Base-by-base conservation (phyloP, 2,797 vertebrate genomes). In the Lutjanus argentimaculatus region DNA sequence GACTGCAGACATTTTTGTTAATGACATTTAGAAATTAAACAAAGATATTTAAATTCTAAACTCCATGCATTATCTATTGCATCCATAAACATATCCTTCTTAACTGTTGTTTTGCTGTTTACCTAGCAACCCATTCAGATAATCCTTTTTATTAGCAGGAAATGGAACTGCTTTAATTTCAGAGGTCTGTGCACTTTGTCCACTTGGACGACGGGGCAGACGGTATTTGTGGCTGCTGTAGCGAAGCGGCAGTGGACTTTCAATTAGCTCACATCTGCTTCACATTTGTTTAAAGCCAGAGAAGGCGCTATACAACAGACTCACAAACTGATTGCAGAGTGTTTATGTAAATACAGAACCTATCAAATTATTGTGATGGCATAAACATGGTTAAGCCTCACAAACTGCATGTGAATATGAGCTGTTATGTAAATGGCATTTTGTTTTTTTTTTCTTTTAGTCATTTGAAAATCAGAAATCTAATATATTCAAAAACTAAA, bases 181-280 rank as follows among this genome's bases (percentile, higher is more conserved):
- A 67, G n/a, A 70, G 12, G 40, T 62, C 4, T 46, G 36, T 21
- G 10, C 53, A 16, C 58, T 42, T 56, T 36, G 45, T 48, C 19
- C 22, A 55, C 15, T 53, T 55, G 42, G 42, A 36, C 0, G 8
- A 7, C 42, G 12, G 46, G 48, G 6, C 14, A n/a, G 25, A 40
- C 6, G 1, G 17, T 40, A 12, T 17, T 36, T 66, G 21, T 40
- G 6, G n/a, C 22, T 36, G 40, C 19, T 46, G 13, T 30, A n/a
- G n/a, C 0, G 4, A 52, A 53, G 40, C 21, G 14, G n/a, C 19
- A 17, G 21, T 25, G 12, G 25, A 62, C 49, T 8, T 22, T 46
- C 45, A 72, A 7, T 68, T 68, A 49, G 57, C 22, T 73, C 67
- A 71, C 30, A 67, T 67, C 68, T 77, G 43, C 17, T 56, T 63